Evolutionary conservation across 1,140 invertebrate genomes (phyloP), one percentile per base, ranked within the genome.

Genomic region (Temnothorax curvispinosus): DNA sequence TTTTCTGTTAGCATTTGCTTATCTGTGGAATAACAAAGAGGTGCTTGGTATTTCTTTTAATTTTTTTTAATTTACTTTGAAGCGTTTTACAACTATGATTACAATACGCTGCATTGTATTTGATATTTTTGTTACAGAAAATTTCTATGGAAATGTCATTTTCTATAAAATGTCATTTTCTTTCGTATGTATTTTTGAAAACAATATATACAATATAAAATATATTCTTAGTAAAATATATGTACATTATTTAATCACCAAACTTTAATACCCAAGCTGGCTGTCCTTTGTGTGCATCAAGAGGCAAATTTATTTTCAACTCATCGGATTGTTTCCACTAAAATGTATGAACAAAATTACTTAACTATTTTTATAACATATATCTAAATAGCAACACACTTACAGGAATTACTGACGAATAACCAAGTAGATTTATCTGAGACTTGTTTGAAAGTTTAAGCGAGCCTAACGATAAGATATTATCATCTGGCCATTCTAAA

Each of bases 401-500:
- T 88, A 93, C 93, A 15, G 72, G 7, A 35, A 92, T 58, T 38
- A 54, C 8, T 9, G 78, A 38, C 0, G 88, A 32, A 62, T 62
- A 76, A 38, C 81, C 89, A 21, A 95, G 90, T 56, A 94, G n/a
- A 27, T 52, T 54, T 58, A 94, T 89, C 47, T 85, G 58, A 7
- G 85, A 41, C 13, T 71, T 56, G 1, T 3, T 13, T 35, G 71
- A 11, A 54, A 90, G 72, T 67, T 77, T 87, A 58, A 89, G 6
- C 21, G 91, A 94, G 35, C 93, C 95, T 3, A 98, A 92, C 18
- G 86, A 81, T 1, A 98, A 82, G 5, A 93, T 87, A 80, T 96
- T 95, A 87, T 96, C 90, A 35, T 93, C 87, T 11, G 98, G 97
- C 97, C 97, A 98, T 8, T 96, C 92, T 18, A 98, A 93, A 56